A percentile compares a stretch with the other conserved stretches of the same genome.
phyloP scores from a whole-genome alignment of 2,797 vertebrate species.

The Acanthurus lineatus region DNA sequence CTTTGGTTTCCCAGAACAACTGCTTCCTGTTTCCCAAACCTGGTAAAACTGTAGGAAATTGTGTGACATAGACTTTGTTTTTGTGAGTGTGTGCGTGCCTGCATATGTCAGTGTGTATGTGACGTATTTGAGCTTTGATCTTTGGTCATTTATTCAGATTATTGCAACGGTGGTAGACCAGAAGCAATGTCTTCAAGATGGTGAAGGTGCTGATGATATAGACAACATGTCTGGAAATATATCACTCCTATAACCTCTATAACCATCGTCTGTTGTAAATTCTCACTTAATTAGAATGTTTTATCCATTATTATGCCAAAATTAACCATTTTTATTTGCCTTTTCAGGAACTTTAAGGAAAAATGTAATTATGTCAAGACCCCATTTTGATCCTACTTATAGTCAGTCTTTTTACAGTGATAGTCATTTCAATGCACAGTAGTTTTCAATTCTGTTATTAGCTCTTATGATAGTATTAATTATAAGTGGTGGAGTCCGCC shows the following conservation, averaged over 20 bases:
- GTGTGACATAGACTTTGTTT: constrained; percentile 29
- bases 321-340: neutral
- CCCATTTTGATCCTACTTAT: neutral
- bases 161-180: constrained; percentile 2
- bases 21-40: constrained; percentile 72
- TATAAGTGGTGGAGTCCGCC: neutral
- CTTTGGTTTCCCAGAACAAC: constrained; percentile 78
- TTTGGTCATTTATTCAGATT: constrained; percentile 23
- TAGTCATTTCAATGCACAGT: neutral
- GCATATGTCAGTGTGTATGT: constrained; percentile 4
- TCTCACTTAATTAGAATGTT: neutral
- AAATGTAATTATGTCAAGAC: neutral
- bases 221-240: neutral
- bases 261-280: neutral
- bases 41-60: constrained; percentile 64
- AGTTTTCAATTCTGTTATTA: neutral
- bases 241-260: neutral
- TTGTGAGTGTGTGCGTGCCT: constrained; percentile 17
- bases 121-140: constrained; percentile 29
- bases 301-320: neutral
- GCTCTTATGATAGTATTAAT: neutral
- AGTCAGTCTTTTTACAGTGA: neutral
- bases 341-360: neutral
- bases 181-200: constrained; percentile 3
- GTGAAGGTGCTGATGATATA: neutral